phyloP scores from a whole-genome alignment of 2,888 invertebrate species.

The Hyposoter didymator region DNA sequence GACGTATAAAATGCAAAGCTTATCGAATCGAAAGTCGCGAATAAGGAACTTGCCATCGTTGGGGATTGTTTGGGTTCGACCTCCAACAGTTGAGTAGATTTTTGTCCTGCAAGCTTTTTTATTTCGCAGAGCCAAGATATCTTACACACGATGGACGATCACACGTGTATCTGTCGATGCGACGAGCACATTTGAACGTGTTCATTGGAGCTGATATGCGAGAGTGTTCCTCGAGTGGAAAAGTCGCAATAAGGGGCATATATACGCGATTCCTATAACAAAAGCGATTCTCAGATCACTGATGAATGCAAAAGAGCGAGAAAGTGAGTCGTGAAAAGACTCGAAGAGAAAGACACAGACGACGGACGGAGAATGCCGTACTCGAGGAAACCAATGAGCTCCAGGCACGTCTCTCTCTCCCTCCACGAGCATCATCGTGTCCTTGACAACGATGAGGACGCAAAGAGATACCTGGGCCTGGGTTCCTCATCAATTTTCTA shows the following conservation, averaged over 20 bases:
- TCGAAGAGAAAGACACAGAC: constrained; percentile 7
- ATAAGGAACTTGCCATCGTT: too few relatives aligned
- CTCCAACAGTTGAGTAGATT: background rate
- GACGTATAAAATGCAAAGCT: too few relatives aligned
- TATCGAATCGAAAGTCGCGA: too few relatives aligned
- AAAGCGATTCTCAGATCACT: constrained; percentile 1
- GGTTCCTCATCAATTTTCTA: constrained; percentile 38
- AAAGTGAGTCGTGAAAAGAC: background rate
- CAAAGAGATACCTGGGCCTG: constrained; percentile 17
- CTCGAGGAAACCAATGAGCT: constrained; percentile 23
- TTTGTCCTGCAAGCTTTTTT: background rate
- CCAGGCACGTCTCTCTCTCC: constrained; percentile 33
- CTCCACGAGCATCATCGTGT: constrained; percentile 14
- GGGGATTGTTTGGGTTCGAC: too few relatives aligned
- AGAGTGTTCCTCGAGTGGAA: background rate
- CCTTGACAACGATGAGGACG: constrained; percentile 40
- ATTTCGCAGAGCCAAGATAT: background rate
- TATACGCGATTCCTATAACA: constrained; percentile 25
- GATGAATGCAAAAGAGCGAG: background rate
- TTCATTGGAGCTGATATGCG: background rate
- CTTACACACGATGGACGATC: background rate
- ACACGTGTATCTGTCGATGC: background rate
- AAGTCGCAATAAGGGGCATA: constrained; percentile 3
- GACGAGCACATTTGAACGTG: background rate
- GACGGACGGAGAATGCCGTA: background rate